Base-by-base conservation (phyloP, 2,797 vertebrate species). In the Anas acuta region DNA sequence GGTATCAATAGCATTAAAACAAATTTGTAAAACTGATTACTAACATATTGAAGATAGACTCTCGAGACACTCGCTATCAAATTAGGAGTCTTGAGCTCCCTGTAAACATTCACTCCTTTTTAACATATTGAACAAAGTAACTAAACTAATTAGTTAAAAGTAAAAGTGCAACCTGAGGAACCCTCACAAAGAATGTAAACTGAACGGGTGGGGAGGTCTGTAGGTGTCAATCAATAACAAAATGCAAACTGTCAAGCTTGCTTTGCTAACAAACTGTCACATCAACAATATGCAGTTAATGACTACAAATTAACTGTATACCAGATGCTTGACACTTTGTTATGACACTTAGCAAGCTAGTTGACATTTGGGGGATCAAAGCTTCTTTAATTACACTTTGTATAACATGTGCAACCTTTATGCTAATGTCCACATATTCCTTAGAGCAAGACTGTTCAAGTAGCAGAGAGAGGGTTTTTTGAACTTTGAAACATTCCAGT, bases 281-380 rank as follows among this genome's bases (percentile, higher is more conserved):
- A 98, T 98, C 98, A 98, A 99, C 98, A 98, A 98, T 98, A 98
- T 98, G 98, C 98, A 98, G 98, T 98, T 98, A 99, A 98, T 99
- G 98, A 98, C 98, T 98, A 98, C 97, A 98, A 98, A 99, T 99
- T 98, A 98, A 98, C 98, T 98, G 97, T 98, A 99, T 98, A 99
- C 98, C 98, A 98, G 98, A 98, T 99, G 99, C 98, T 97, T 98
- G 98, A 98, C 98, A 98, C 98, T 98, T 98, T 98, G 98, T 98
- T 98, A 98, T 98, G 98, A 98, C 98, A 98, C 98, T 98, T 98
- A 98, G 98, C 98, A 98, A 98, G 98, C 97, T 97, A 98, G 98
- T 98, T 98, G 98, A 98, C 97, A 98, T 98, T 98, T 98, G 97
- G 96, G 84, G 97, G 97, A 98, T 98, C 98, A 98, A 98, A 98